phyloP scores from a whole-genome alignment of 2,888 invertebrate species.

The Pollenia labialis region DNA sequence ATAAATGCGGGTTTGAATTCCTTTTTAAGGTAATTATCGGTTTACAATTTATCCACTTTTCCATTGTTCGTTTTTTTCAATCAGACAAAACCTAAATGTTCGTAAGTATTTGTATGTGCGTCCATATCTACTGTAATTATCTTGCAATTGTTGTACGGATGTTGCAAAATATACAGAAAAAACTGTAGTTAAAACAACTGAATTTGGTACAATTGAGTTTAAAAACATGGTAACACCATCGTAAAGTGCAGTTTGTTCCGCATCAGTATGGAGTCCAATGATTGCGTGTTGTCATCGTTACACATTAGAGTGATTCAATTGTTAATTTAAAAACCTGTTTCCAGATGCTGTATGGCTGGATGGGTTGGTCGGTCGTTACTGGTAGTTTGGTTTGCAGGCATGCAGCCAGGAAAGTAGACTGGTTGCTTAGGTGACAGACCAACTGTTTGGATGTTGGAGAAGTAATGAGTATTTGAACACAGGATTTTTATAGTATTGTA shows the following conservation, averaged over 20 bases:
- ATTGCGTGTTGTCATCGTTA: slow-evolving; percentile 62
- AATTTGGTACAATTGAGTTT: slow-evolving; percentile 63
- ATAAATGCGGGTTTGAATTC: neutral
- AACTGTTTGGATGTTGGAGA: neutral
- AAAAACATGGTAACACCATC: slow-evolving; percentile 54
- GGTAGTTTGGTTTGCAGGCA: neutral
- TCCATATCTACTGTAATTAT: slow-evolving; percentile 19
- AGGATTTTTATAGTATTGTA: slow-evolving; percentile 18
- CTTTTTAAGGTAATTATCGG: slow-evolving; percentile 12
- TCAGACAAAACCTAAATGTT: neutral
- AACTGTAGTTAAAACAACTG: slow-evolving; percentile 23
- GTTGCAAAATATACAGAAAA: slow-evolving; percentile 16
- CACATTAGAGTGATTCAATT: slow-evolving; percentile 32
- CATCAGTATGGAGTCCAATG: slow-evolving; percentile 54
- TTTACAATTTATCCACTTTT: slow-evolving; percentile 9
- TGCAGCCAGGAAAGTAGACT: slow-evolving; percentile 1
- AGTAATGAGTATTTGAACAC: slow-evolving; percentile 14
- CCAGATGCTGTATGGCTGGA: neutral
- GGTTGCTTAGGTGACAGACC: neutral
- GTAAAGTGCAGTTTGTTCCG: slow-evolving; percentile 67
- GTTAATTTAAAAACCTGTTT: slow-evolving; percentile 43
- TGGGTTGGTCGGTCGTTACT: neutral
- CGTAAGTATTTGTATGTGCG: neutral
- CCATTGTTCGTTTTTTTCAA: slow-evolving; percentile 6
- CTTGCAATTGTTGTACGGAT: neutral